Evolutionary conservation across 92 coral and sea anemone species (phyloP).

Genomic region (Pocillopora grandis): DNA sequence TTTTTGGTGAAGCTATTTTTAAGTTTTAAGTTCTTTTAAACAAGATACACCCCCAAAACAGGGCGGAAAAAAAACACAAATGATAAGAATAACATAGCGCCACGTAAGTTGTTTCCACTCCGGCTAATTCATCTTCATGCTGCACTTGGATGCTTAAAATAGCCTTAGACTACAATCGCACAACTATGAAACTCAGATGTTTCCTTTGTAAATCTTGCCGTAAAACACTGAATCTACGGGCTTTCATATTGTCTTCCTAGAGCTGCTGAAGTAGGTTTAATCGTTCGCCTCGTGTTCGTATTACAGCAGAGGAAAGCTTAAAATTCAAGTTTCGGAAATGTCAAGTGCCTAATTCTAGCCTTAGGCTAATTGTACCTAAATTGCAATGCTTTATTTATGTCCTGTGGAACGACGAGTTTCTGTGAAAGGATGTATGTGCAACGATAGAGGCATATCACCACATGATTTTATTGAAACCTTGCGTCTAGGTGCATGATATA

Average conservation of each 20-base stretch:
- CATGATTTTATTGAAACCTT: neutral
- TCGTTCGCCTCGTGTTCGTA: neutral
- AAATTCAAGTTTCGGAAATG: neutral
- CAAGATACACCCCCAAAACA: neutral
- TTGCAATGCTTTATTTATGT: neutral
- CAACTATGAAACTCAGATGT: neutral
- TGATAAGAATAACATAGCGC: too few species aligned
- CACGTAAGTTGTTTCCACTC: too few species aligned
- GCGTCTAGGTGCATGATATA: neutral
- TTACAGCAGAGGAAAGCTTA: neutral
- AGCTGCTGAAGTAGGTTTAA: neutral
- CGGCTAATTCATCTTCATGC: too few species aligned
- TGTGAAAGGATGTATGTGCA: neutral
- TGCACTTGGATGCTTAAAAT: neutral
- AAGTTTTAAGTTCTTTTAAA: neutral
- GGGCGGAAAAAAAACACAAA: neutral
- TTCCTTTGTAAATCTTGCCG: neutral
- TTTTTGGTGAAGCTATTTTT: neutral
- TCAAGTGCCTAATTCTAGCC: conserved; percentile 8
- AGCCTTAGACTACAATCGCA: neutral
- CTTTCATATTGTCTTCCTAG: too few species aligned
- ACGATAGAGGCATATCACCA: too few species aligned
- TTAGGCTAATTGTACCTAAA: neutral
- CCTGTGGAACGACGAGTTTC: neutral
- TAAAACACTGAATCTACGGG: neutral